Percentiles rank a stretch among this genome's conserved stretches.
Evolutionary conservation across 2,113 vertebrate genomes (phyloP).

Genomic region (Albula glossodonta): DNA sequence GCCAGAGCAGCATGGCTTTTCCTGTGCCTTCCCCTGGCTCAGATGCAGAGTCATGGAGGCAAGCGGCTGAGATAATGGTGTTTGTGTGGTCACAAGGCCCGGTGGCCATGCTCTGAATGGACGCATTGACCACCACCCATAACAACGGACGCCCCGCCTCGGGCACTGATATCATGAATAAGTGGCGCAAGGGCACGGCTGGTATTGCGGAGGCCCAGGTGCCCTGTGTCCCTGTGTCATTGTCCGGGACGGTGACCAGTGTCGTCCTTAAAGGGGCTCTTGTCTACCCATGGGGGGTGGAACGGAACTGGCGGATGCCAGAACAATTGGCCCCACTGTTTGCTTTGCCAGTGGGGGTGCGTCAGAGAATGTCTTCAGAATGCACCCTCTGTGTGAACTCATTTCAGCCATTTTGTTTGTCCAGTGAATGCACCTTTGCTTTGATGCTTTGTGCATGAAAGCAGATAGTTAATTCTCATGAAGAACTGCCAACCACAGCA

Average conservation of each 20-base stretch:
- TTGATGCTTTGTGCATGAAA: background rate
- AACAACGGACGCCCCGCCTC: slow-evolving; percentile 25
- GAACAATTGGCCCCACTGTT: background rate
- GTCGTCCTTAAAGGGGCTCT: slow-evolving; percentile 15
- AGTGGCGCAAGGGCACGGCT: slow-evolving; percentile 37
- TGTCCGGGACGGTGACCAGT: slow-evolving; percentile 13
- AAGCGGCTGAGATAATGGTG: slow-evolving; percentile 55
- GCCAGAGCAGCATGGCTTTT: background rate
- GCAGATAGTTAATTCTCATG: background rate
- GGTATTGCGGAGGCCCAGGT: slow-evolving; percentile 36
- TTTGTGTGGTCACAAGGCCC: slow-evolving; percentile 66
- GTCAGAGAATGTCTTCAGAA: background rate
- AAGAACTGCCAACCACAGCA: background rate
- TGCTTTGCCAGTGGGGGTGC: background rate
- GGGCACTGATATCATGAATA: slow-evolving; percentile 42
- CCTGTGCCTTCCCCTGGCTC: background rate
- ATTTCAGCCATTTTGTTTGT: background rate
- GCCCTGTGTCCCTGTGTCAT: slow-evolving; percentile 34
- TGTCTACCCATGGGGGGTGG: slow-evolving; percentile 1
- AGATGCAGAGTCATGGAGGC: background rate
- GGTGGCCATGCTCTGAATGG: slow-evolving; percentile 55
- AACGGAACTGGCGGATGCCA: background rate
- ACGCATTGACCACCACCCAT: slow-evolving; percentile 57
- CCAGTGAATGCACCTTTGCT: background rate
- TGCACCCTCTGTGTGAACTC: background rate